Evolutionary conservation across 37 sponge, comb jelly and placozoan species (phyloP).

Genomic region (Halisarca cf. caerulea): DNA sequence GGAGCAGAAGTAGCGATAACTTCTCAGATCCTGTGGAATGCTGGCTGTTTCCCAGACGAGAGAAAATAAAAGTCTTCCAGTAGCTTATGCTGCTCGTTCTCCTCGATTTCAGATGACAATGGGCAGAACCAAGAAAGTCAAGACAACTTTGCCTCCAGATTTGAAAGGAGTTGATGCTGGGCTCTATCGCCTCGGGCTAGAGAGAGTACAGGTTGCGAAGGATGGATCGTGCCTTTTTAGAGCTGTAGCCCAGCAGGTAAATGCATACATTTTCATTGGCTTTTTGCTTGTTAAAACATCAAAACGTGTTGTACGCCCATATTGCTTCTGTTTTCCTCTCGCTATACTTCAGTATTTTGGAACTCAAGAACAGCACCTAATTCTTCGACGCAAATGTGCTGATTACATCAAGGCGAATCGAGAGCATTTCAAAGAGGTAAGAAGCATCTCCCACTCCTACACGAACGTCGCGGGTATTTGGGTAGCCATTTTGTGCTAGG

Average conservation of each 20-base stretch:
- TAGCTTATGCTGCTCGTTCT: too few species aligned
- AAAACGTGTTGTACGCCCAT: too few species aligned
- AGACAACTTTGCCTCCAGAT: background rate
- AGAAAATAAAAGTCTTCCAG: too few species aligned
- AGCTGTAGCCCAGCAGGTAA: slow-evolving; percentile 88
- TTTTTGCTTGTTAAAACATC: too few species aligned
- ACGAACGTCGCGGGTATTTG: too few species aligned
- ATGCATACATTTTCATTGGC: background rate
- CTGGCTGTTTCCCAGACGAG: too few species aligned
- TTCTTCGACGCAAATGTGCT: slow-evolving; percentile 46
- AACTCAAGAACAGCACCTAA: slow-evolving; percentile 48
- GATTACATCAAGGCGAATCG: slow-evolving; percentile 47
- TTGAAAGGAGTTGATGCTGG: slow-evolving; percentile 36
- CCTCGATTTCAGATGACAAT: background rate
- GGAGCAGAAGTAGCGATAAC: too few species aligned
- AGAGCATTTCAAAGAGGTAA: slow-evolving; percentile 68
- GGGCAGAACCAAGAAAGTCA: background rate
- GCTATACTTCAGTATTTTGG: background rate
- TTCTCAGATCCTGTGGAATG: too few species aligned
- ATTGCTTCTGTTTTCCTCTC: too few species aligned
- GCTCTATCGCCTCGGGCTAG: slow-evolving; percentile 33
- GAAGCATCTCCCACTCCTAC: too few species aligned
- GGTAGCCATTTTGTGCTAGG: too few species aligned
- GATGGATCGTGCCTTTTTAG: slow-evolving; percentile 91
- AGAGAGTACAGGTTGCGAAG: slow-evolving; percentile 73